phyloP scores from a whole-genome alignment of 2,888 invertebrate species.

The Melitaea athalia region DNA sequence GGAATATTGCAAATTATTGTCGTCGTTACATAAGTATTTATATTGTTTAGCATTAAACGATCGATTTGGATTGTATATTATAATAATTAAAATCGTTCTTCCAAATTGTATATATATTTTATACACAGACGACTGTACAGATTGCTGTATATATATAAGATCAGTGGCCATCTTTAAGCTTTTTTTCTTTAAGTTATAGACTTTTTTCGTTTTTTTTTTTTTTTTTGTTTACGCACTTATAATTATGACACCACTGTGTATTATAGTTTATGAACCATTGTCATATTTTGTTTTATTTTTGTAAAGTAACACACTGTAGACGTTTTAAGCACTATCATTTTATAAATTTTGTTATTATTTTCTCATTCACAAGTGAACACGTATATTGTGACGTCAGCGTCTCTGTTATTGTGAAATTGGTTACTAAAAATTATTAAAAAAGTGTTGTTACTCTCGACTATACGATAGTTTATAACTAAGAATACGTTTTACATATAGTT shows the following conservation, averaged over 20 bases:
- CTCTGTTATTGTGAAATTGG: not conserved
- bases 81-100: conserved; percentile 20
- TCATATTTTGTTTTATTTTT: not conserved
- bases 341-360: not conserved
- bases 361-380: not conserved
- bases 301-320: not conserved
- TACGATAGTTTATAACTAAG: conserved; percentile 46
- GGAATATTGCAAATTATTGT: not conserved
- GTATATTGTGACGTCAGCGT: not conserved
- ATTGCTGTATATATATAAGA: conserved; percentile 13
- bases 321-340: not conserved
- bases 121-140: conserved; percentile 1
- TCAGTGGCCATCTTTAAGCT: conserved; percentile 15
- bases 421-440: conserved; percentile 9
- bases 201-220: not conserved
- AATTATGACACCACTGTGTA: not conserved
- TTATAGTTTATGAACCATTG: not conserved
- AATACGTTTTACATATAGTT: conserved; percentile 50
- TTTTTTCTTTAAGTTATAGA: conserved; percentile 2
- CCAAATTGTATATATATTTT: conserved; percentile 25
- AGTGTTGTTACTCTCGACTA: not conserved
- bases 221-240: conserved; percentile 17
- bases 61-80: not conserved
- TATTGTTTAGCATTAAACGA: not conserved
- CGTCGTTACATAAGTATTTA: not conserved